Base-by-base conservation (phyloP, 2,888 invertebrate genomes). In the Heliconius sara region DNA sequence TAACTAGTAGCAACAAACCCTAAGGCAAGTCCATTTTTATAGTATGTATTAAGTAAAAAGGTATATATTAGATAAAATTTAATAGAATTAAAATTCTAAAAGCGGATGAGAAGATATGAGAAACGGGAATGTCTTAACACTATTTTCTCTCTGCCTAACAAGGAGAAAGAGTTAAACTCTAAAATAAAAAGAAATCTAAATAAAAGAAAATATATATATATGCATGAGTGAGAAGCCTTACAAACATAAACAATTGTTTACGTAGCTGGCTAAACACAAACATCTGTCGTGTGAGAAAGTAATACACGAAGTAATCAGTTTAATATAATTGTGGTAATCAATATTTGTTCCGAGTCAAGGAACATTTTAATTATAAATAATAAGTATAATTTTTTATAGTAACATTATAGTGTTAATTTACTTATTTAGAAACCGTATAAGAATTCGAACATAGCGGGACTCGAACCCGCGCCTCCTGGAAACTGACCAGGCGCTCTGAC, bases 261-360 rank as follows among this genome's bases (percentile, higher is more conserved):
- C 43, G 22, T 76, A 68, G 52, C n/a, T 57, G 68, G n/a, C 30
- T 68, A 67, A 76, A 66, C 57, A 34, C 57, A 76, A 76, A 76
- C 76, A 68, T 22, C 52, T 76, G 76, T 67, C 76, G 27, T 57
- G 67, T 76, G 67, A 68, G 57, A 76, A 67, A 34, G 76, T 47
- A n/a, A 67, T 7, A 67, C 52, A 76, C 47, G 16, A 22, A 43
- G 19, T 67, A 67, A 76, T 76, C 67, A 76, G 30, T 76, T 43
- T 66, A 76, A 39, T 63, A 66, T 67, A 57, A 34, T 19, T 25
- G 65, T 63, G 65, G 22, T 13, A 75, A 57, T 73, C 57, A 57
- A 47, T 75, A 75, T 30, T 75, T 22, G 63, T 75, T 65, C 13
- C 13, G 57, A 30, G 16, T 52, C 39, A 16, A 47, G 47, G 52